These are phyloP conservation scores for Poeciliopsis retropinna DNA, from an alignment of 2,113 vertebrate species.

Conservation along the genomic window DNA sequence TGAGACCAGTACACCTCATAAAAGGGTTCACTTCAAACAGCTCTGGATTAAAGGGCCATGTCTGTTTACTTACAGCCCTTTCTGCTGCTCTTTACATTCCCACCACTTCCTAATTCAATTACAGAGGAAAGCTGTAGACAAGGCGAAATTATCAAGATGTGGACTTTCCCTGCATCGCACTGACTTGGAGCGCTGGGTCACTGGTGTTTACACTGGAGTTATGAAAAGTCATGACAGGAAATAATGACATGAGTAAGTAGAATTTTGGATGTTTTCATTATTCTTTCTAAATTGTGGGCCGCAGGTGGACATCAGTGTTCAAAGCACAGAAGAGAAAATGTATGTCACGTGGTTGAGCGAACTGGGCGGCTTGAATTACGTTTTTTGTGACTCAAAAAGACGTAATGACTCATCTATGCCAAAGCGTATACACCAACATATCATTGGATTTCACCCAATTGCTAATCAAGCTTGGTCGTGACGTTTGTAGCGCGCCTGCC, in stretches of 20 bases:
- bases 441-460: no score
- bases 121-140: constrained; percentile 54
- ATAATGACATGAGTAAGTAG: constrained; percentile 10
- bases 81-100: constrained; percentile 73
- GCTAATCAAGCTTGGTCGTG: no score
- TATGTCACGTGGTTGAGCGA: no score
- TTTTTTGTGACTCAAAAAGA: no score
- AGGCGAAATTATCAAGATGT: constrained; percentile 48
- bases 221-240: constrained; percentile 17
- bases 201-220: constrained; percentile 34
- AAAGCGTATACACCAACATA: no score
- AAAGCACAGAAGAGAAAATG: no score
- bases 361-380: no score
- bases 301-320: no score
- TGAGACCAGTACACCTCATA: constrained; percentile 67
- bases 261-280: no score
- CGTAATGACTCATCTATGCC: no score
- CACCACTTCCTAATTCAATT: constrained; percentile 79
- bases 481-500: no score
- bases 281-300: no score
- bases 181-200: constrained; percentile 45
- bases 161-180: constrained; percentile 55
- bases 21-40: constrained; percentile 71
- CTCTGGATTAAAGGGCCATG: constrained; percentile 68
- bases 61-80: constrained; percentile 76